A percentile compares a stretch with the other conserved stretches of the same genome.
Evolutionary conservation across 2,797 vertebrate species (phyloP).

Genomic region (Champsocephalus gunnari): DNA sequence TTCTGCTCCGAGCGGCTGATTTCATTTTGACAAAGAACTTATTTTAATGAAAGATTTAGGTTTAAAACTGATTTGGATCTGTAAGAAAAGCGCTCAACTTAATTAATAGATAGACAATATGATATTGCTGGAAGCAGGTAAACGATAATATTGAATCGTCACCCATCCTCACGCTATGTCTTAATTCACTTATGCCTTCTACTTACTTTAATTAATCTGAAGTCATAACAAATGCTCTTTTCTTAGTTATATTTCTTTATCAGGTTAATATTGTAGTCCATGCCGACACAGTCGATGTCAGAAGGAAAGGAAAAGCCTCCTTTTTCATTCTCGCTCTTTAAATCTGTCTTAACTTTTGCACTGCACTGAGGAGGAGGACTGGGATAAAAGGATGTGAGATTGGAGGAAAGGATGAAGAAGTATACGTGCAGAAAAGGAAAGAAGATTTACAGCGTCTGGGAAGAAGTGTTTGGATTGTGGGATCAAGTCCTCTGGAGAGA

Average conservation of each 20-base stretch:
- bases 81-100: no score
- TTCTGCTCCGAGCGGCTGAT: neutral
- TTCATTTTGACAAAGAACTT: neutral
- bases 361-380: neutral
- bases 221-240: neutral
- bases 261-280: neutral
- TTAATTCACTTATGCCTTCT: no score
- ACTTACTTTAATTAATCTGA: no score
- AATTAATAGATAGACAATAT: no score
- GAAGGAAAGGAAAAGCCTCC: neutral
- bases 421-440: neutral
- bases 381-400: neutral
- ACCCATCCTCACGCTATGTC: no score
- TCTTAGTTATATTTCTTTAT: neutral
- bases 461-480: neutral
- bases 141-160: no score
- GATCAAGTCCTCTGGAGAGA: conserved; percentile 6
- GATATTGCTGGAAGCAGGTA: no score
- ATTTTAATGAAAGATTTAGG: no score
- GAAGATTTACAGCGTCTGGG: neutral
- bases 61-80: no score
- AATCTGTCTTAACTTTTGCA: neutral
- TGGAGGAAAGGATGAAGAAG: neutral
- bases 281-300: neutral
- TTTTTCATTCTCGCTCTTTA: neutral